Evolutionary conservation across 2,113 vertebrate genomes (phyloP), one percentile per base, ranked within the genome.

Genomic region (Microtus pennsylvanicus): DNA sequence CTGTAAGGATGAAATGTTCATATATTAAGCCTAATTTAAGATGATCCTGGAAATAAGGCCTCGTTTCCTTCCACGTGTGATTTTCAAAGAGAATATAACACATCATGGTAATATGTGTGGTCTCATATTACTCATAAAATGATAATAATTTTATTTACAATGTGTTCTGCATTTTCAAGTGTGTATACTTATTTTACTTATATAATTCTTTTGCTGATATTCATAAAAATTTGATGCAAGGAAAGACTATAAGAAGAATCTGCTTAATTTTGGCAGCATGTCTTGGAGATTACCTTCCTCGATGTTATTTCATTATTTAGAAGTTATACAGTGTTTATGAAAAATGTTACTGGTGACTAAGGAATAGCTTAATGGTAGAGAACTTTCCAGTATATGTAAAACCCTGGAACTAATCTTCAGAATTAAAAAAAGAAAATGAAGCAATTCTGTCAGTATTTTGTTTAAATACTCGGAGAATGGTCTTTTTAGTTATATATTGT

Each of bases 381-480:
- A 9, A 19, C 35, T 74, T 63, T 87, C 24, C 24, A 38, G 33
- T 24, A 61, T 58, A 33, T 33, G 1, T 2, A 38, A 63, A 6
- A 19, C 55, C 61, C 88, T 67, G 21, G 47, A n/a, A 30, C 67
- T 77, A 47, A 55, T 58, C 61, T 72, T 65, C 30, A 69, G 4
- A n/a, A 7, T 11, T 19, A 3, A 38, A 45, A 75, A 63, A 30
- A 47, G 42, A 74, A 72, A 58, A 67, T 90, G 95, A 98, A 98
- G 96, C 91, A 74, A 98, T 96, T 98, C 98, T 96, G 47, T 94
- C 93, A 80, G 42, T 94, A 77, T 97, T 94, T 10, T 16, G 88
- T 93, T 83, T 58, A 96, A 87, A 95, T 97, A 97, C 97, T 89
- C 96, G 95, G 97, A 97, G 81, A 85, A 97, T 97, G 98, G 97